Evolutionary conservation across 1,140 invertebrate species (phyloP), one percentile per base, ranked within the genome.

Genomic region (Drosophila gunungcola): DNA sequence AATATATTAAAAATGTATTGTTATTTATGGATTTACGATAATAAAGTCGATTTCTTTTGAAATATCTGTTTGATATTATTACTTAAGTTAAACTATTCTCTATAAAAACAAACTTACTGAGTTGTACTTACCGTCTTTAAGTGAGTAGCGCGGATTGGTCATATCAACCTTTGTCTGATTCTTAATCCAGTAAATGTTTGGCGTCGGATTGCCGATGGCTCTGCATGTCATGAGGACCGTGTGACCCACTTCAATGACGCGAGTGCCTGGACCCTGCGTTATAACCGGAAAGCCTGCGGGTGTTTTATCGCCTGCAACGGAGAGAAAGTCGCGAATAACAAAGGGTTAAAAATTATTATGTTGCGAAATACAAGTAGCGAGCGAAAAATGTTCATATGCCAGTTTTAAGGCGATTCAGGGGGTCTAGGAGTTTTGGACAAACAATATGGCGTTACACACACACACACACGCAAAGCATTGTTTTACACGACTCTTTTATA

Each of bases 211-310:
- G 38, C 98, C 98, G 16, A 94, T 94, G 12, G 97, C 98, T 57
- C 96, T 94, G 93, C 98, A 99, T 13, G 95, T 95, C 62, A 99
- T 95, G 5, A 97, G 94, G 0, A 98, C 96, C 25, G 95, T 97
- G 92, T 97, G 97, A n/a, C 97, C 98, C 78, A 97, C 97, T 93
- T 99, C 98, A 34, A 99, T 98, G 48, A 98, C 98, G 93, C 98
- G 95, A 13, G 95, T 96, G 34, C 94, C 94, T 1, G 98, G 97
- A 70, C 78, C 70, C 75, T 96, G 95, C 16, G 95, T 95, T 85
- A 99, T 98, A 83, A 95, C 94, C 25, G 98, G 98, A 93, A 99
- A 99, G 32, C 98, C 98, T 58, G 93, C 93, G 6, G 98, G 98
- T 41, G 97, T 93, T 92, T 97, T 96, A 80, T 97, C 96, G 73